Evolutionary conservation across 1,140 invertebrate species (phyloP), one percentile per base, ranked within the genome.

Genomic region (Cylas formicarius): DNA sequence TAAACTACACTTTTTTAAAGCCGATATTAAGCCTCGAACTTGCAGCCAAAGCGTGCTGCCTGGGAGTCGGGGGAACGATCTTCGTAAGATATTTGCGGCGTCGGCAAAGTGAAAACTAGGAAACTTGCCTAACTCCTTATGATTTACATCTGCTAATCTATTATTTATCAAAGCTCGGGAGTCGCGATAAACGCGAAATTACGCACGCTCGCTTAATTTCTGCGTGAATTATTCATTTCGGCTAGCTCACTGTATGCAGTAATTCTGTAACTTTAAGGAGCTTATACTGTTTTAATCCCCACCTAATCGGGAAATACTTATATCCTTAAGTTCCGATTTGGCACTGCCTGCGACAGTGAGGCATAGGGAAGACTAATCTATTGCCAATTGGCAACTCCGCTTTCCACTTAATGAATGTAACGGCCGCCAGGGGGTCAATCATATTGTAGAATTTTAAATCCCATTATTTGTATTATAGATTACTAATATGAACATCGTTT

Each of bases 161-260:
- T 51, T 51, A 51, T 51, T 51, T 51, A 51, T 51, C 49, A 51
- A 51, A 51, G 49, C 44, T 51, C 36, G 44, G 38, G 44, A 47
- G 49, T 44, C 38, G 49, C 32, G 49, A 51, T 51, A 51, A 51
- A 47, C 39, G 44, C 49, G 28, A 31, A 51, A 40, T 44, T 48
- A 51, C 49, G 49, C 49, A 51, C 44, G 39, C 44, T 43, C 41
- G 34, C 35, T 38, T 48, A 47, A 51, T 47, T 51, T 51, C 44
- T 27, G 22, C 24, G 32, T 51, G 44, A 51, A 51, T 51, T 51
- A 51, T 51, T 51, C 49, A 51, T 39, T 50, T 38, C 38, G 32
- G 40, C 28, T 31, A 27, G 19, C 34, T 23, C 43, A 22, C 38
- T 18, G 37, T 35, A 37, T 19, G 23, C 26, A 24, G n/a, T 32